A percentile compares a stretch with the other conserved stretches of the same genome.
Evolutionary conservation across 1,140 invertebrate genomes (phyloP).

Genomic region (Sitobion miscanthi): DNA sequence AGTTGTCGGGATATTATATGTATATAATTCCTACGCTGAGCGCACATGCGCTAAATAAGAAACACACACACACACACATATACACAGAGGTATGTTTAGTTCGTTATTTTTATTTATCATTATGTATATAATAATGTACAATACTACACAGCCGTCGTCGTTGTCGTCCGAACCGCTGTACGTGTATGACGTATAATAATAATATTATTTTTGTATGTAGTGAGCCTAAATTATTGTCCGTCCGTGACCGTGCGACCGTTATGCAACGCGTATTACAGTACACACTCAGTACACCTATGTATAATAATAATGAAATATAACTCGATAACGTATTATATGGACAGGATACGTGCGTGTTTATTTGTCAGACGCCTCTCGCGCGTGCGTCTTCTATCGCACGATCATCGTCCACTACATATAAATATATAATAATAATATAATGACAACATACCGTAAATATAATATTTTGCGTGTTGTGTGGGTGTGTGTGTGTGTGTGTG

Average conservation of each 20-base stretch:
- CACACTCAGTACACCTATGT: background rate
- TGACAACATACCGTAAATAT: background rate
- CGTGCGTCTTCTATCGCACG: background rate
- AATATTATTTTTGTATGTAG: background rate
- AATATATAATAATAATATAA: background rate
- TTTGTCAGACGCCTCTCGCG: background rate
- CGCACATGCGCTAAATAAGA: background rate
- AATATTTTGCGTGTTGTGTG: background rate
- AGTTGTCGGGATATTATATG: too few relatives aligned
- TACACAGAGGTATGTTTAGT: background rate
- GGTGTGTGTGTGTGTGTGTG: background rate
- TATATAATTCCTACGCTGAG: background rate
- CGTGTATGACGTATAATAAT: background rate
- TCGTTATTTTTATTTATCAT: background rate
- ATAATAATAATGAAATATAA: conserved; percentile 2
- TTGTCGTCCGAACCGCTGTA: background rate
- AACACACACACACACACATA: background rate
- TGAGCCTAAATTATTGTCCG: background rate
- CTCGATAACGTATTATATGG: background rate
- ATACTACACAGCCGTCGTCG: background rate
- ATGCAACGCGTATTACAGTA: conserved; percentile 3
- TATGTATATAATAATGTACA: background rate
- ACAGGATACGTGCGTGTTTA: background rate
- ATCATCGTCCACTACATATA: background rate
- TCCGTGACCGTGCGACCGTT: conserved; percentile 1